Conservation (phyloP, 1,140 invertebrate genomes). For the Drosophila mojavensis region DNA sequence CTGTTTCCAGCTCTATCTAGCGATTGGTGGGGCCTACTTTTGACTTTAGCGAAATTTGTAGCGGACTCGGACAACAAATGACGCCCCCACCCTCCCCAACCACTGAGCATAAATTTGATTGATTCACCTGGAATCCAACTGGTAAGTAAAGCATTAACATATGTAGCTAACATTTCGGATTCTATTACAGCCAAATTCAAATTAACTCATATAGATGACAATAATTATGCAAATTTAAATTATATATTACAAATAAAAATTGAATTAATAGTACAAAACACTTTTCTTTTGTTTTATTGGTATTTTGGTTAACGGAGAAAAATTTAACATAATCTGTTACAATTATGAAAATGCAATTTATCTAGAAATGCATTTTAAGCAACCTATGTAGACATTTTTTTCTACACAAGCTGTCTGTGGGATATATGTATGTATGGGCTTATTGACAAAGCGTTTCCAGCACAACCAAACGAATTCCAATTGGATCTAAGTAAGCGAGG, state of each 20-base stretch:
- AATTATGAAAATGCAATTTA: too few relatives aligned
- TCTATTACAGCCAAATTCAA: conserved; percentile 15
- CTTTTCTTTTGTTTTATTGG: background rate
- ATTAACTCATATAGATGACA: background rate
- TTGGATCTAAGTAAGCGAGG: background rate
- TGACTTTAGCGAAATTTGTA: conserved; percentile 52
- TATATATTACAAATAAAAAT: background rate
- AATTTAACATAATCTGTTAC: too few relatives aligned
- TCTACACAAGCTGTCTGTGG: too few relatives aligned
- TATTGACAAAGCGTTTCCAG: conserved; percentile 68
- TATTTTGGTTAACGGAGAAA: background rate
- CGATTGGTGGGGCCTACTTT: conserved; percentile 36
- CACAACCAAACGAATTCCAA: conserved; percentile 23
- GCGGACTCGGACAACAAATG: background rate
- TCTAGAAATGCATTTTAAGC: background rate
- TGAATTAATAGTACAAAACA: background rate
- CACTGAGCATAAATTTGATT: background rate
- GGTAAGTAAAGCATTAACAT: conserved; percentile 15
- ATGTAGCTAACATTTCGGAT: conserved; percentile 1
- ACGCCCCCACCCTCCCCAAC: background rate
- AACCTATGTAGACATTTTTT: background rate
- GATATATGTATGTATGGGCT: conserved; percentile 1
- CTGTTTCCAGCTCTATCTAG: conserved; percentile 37
- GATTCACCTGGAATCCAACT: background rate
- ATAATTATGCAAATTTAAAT: background rate